These are phyloP conservation scores for Charanyca ferruginea DNA, from an alignment of 2,888 invertebrate species.

Conservation along the genomic window DNA sequence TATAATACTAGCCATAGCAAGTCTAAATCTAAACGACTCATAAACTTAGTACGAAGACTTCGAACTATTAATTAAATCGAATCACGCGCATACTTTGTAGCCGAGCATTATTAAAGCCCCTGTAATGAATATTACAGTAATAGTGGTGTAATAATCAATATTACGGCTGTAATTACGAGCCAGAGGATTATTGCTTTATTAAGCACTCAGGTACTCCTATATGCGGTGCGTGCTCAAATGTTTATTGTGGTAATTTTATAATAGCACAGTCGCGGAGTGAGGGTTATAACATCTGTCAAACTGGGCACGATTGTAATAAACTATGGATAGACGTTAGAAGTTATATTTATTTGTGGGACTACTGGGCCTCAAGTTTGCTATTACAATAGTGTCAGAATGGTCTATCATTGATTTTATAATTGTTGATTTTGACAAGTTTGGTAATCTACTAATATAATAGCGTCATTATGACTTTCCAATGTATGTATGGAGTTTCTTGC, in stretches of 20 bases:
- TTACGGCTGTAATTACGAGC: slow-evolving; percentile 70
- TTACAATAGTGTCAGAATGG: too few species aligned
- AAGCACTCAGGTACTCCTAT: slow-evolving; percentile 55
- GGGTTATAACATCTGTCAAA: slow-evolving; percentile 60
- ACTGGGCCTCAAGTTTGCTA: too few species aligned
- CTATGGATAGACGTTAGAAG: slow-evolving; percentile 20
- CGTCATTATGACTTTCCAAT: too few species aligned
- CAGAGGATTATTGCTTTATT: slow-evolving; percentile 76
- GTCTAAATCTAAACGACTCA: slow-evolving; percentile 36
- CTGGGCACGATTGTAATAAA: slow-evolving; percentile 50
- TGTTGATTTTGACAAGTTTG: too few species aligned
- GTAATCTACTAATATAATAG: too few species aligned
- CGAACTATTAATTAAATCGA: slow-evolving; percentile 64
- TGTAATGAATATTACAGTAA: slow-evolving; percentile 63
- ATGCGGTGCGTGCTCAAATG: slow-evolving; percentile 69
- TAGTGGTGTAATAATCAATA: slow-evolving; percentile 71
- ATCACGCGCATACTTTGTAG: slow-evolving; percentile 72
- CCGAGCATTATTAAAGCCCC: slow-evolving; percentile 64
- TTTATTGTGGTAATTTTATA: slow-evolving; percentile 77
- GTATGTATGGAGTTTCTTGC: too few species aligned
- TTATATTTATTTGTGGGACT: too few species aligned
- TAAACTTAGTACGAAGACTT: slow-evolving; percentile 40
- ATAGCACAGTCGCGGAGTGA: slow-evolving; percentile 50
- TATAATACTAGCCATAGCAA: slow-evolving; percentile 28
- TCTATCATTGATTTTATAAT: too few species aligned